Evolutionary conservation across 1,140 invertebrate species (phyloP).

Genomic region (Campoletis sonorensis): DNA sequence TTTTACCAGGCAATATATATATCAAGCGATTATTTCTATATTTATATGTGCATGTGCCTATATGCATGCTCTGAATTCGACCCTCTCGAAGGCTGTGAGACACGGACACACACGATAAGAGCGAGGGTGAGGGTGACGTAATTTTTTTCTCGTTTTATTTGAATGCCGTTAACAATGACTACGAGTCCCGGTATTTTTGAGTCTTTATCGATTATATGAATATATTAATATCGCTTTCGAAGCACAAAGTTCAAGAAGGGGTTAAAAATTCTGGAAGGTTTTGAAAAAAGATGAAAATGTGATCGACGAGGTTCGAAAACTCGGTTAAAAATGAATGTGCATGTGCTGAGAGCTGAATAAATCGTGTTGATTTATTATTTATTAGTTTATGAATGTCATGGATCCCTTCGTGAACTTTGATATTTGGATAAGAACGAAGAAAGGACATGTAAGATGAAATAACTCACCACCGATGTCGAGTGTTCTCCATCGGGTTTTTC

Average conservation of each 20-base stretch:
- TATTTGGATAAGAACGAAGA: background rate
- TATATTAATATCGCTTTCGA: too few species aligned
- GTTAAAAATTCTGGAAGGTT: too few species aligned
- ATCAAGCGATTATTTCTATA: too few species aligned
- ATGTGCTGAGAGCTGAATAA: too few species aligned
- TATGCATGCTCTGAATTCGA: background rate
- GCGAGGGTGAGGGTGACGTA: slow-evolving; percentile 4
- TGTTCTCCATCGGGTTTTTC: slow-evolving; percentile 76
- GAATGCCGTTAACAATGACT: background rate
- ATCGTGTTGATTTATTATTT: too few species aligned
- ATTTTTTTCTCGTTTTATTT: background rate
- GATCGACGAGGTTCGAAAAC: too few species aligned
- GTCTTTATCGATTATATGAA: too few species aligned
- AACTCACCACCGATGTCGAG: slow-evolving; percentile 75
- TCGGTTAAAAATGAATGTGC: too few species aligned
- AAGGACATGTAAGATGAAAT: slow-evolving; percentile 9
- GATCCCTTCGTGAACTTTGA: background rate
- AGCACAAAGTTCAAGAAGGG: too few species aligned
- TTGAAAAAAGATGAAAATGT: too few species aligned
- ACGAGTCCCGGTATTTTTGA: background rate
- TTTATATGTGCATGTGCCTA: too few species aligned
- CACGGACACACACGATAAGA: background rate
- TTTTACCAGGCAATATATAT: too few species aligned
- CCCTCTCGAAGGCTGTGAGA: slow-evolving; percentile 1
- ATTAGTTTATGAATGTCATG: background rate